Evolutionary conservation across 2,888 invertebrate species (phyloP), one percentile per base, ranked within the genome.

Genomic region (Sialis lutaria): DNA sequence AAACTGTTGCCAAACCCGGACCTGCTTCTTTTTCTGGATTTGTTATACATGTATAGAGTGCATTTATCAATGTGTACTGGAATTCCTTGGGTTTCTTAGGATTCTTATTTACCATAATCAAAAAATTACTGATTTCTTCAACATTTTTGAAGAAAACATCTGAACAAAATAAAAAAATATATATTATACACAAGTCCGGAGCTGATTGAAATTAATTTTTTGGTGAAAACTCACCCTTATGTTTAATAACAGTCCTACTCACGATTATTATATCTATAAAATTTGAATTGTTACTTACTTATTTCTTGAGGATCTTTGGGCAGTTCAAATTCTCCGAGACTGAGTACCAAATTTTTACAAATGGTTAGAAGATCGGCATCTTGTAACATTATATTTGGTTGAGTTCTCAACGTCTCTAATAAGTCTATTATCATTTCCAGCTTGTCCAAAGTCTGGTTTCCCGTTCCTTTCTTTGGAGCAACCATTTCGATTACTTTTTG

Each of bases 41-140:
- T 1, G 77, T 74, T 50, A 78, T 77, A 53, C 73, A 72, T 9
- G 67, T 65, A 53, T 76, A 76, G 32, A 80, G 64, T 37, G 74
- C 72, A 51, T 73, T 70, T 39, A 79, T 63, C 44, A 77, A 73
- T 3, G 68, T 65, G 22, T 70, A 67, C 46, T 73, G 64, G 50
- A 76, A 61, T 51, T 73, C 72, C 47, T 70, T 64, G 9, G 68
- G 65, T 22, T 22, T 22, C 22, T 22, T 22, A 5, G 64, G 50
- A n/a, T 56, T 56, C 37, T 55, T 55, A 50, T 61, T 57, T 5
- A 63, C 59, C 1, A 57, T 55, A 49, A 60, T 62, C 41, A 68
- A 58, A 7, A 42, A 47, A 10, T 35, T 33, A 42, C 37, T 42
- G 32, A 60, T 59, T 33, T 58, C 58, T 53, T 62, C 59, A 33